Evolutionary conservation across 1,140 invertebrate genomes (phyloP).

Genomic region (Pseudoatta argentina): DNA sequence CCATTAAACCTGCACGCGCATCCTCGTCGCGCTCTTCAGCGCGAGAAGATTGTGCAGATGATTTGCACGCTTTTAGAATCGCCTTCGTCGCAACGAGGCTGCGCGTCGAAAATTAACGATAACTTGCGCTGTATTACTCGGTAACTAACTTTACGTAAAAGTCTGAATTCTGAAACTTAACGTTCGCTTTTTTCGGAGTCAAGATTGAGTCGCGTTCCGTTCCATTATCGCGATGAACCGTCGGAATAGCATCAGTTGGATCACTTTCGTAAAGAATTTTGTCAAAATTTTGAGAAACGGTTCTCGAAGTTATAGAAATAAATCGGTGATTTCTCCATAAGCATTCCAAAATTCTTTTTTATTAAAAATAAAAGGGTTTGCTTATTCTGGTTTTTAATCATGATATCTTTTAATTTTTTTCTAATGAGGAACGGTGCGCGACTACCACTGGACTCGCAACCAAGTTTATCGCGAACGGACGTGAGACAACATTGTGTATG

Average conservation of each 20-base stretch:
- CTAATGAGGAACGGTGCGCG: not conserved
- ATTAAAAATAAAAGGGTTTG: not conserved
- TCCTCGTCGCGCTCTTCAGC: conserved; percentile 69
- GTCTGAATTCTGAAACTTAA: conserved; percentile 83
- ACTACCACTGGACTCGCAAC: conserved; percentile 58
- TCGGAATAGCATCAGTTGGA: not conserved
- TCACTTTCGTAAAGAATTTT: not conserved
- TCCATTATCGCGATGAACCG: not conserved
- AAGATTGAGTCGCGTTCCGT: conserved; percentile 30
- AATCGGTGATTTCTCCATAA: not conserved
- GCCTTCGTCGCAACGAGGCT: conserved; percentile 64
- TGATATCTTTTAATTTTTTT: conserved; percentile 26
- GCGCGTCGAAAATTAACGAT: conserved; percentile 82
- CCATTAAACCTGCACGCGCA: conserved; percentile 79
- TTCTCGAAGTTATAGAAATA: not conserved
- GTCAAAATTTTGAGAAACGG: not conserved
- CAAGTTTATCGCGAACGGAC: conserved; percentile 81
- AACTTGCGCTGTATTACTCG: conserved; percentile 84
- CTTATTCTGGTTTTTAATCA: not conserved
- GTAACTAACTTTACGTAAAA: conserved; percentile 85
- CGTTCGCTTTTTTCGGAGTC: conserved; percentile 71
- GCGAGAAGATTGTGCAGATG: conserved; percentile 25
- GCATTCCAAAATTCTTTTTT: not conserved
- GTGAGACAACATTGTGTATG: conserved; percentile 85
- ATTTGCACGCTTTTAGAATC: conserved; percentile 19